A percentile compares a stretch with the other conserved stretches of the same genome.
phyloP scores from a whole-genome alignment of 1,140 invertebrate species.

The Piezodorus guildinii region DNA sequence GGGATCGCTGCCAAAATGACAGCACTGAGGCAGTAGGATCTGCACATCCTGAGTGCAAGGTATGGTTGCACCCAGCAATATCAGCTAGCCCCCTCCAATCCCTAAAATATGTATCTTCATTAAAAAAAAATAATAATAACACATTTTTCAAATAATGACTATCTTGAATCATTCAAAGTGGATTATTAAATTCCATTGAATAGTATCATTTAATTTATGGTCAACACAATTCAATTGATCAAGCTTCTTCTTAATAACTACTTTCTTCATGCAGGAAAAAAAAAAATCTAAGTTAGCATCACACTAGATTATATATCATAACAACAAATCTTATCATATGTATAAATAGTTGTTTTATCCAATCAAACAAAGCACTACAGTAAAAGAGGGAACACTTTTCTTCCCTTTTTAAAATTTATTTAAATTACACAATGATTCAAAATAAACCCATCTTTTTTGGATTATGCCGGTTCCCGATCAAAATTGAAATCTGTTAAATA shows the following conservation, averaged over 20 bases:
- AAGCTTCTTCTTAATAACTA: not conserved
- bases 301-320: not conserved
- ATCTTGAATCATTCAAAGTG: not conserved
- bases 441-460: no score
- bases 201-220: not conserved
- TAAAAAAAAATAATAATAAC: not conserved
- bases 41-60: conserved; percentile 35
- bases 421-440: no score
- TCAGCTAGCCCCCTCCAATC: conserved; percentile 56
- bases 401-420: no score
- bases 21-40: conserved; percentile 44
- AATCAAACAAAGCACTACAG: no score
- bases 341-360: no score
- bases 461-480: no score
- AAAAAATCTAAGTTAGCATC: not conserved
- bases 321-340: no score
- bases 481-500: no score
- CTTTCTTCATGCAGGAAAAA: not conserved
- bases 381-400: no score
- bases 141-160: conserved; percentile 11
- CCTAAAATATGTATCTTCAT: conserved; percentile 32
- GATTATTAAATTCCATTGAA: not conserved
- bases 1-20: conserved; percentile 35
- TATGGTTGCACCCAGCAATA: conserved; percentile 40
- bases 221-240: not conserved